A percentile compares a stretch with the other conserved stretches of the same genome.
These are phyloP conservation scores for Bryconaethiops microstoma DNA, from an alignment of 2,797 vertebrate genomes.

Conservation along the genomic window DNA sequence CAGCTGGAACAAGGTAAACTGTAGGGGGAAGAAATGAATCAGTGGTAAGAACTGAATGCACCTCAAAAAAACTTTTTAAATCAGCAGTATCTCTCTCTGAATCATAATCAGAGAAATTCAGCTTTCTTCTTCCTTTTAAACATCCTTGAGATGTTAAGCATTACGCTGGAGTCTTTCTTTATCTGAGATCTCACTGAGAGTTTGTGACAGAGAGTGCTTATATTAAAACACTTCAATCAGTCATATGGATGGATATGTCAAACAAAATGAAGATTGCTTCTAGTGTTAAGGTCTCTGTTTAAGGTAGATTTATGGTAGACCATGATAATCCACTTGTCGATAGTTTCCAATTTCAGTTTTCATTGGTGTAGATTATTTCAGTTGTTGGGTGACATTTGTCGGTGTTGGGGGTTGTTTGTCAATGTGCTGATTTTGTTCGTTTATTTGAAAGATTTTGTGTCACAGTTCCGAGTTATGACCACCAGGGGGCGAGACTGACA, in stretches of 20 bases:
- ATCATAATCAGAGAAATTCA: not conserved
- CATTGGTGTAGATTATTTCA: too few relatives aligned
- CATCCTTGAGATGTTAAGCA: not conserved
- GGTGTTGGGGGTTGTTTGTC: too few relatives aligned
- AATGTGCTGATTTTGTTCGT: too few relatives aligned
- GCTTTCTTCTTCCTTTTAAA: not conserved
- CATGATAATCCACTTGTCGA: too few relatives aligned
- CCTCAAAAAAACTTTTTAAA: not conserved
- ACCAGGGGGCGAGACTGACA: too few relatives aligned
- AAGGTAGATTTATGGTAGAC: too few relatives aligned
- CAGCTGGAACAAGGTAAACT: conserved; percentile 37
- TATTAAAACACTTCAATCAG: not conserved
- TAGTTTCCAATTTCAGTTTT: too few relatives aligned
- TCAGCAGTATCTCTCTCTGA: not conserved
- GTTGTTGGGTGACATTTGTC: too few relatives aligned
- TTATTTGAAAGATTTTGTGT: not conserved
- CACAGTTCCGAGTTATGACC: too few relatives aligned
- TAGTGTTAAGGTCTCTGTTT: too few relatives aligned
- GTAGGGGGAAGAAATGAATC: not conserved
- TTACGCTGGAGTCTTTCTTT: not conserved
- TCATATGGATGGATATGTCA: too few relatives aligned
- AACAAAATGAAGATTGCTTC: too few relatives aligned
- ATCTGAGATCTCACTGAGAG: not conserved
- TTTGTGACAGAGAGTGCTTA: not conserved
- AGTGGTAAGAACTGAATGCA: not conserved